Base-by-base conservation (phyloP, 1,140 invertebrate species). In the Heterodera carotae region DNA sequence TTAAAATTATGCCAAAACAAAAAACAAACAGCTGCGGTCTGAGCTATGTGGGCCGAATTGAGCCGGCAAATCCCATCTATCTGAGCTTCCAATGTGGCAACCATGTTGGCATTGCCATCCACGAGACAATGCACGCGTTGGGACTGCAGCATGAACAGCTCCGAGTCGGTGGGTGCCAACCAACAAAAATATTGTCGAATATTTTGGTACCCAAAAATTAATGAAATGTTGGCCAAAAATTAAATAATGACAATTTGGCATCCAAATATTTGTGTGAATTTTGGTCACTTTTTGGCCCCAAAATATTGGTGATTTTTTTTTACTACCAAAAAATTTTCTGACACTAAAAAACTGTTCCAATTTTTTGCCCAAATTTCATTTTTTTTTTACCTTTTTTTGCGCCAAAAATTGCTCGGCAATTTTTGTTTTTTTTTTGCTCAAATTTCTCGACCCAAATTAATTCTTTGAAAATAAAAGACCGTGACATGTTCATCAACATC, bases 91-190 rank as follows among this genome's bases (percentile, higher is more conserved):
- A 25, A n/a, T 77, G 73, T 48, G 7, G 68, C 48, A 74, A 87
- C 60, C 29, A 72, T 1, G 60, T 53, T 3, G 91, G 90, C 18
- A 87, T 89, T 4, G 88, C 90, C 12, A 87, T 79, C 25, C 78
- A 79, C 36, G 78, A 79, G 67, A 79, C 78, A 31, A n/a, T 79
- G 18, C 78, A 79, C 53, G 79, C 78, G 31, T 25, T 79, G 18
- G 91, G 91, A 5, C 85, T 91, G 12, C 89, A 86, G 78, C 91
- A 91, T 69, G 91, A 91, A 74, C 91, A 91, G 72, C 88, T 89
- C 67, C 87, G 91, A 8, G 84, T 88, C 7, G 72, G 72, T 62
- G 59, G 25, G 34, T 59, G 15, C 15, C n/a, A 36, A 69, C 22
- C 3, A 29, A 12, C n/a, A 22, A 36, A 8, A 69, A 69, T 33